Evolutionary conservation across 2,113 vertebrate genomes (phyloP).

Genomic region (Heptranchias perlo): DNA sequence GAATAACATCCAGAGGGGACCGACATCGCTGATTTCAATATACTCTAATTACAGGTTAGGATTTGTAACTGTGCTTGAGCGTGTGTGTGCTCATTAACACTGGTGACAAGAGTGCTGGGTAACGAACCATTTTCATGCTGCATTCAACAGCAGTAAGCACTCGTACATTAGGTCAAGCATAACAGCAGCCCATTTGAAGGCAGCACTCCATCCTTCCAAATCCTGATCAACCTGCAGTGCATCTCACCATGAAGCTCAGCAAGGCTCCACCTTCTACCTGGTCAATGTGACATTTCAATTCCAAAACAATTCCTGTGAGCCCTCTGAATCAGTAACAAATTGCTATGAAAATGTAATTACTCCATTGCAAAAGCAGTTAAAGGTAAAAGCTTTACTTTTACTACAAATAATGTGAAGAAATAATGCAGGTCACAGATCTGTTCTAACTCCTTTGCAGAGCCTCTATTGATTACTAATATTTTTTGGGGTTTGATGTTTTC

Average conservation of each 20-base stretch:
- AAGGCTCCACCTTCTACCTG: background rate
- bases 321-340: background rate
- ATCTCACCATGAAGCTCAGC: background rate
- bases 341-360: background rate
- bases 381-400: background rate
- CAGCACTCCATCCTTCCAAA: background rate
- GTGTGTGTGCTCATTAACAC: background rate
- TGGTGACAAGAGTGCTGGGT: background rate
- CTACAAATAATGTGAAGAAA: background rate
- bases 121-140: background rate
- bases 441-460: background rate
- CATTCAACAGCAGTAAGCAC: background rate
- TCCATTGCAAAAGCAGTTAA: background rate
- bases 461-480: background rate
- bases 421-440: background rate
- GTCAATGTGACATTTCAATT: constrained; percentile 7
- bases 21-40: background rate
- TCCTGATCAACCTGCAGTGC: background rate
- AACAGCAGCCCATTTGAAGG: background rate
- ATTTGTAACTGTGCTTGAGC: background rate
- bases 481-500: background rate
- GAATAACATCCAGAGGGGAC: constrained; percentile 1
- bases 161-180: background rate
- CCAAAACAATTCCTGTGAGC: background rate
- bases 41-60: constrained; percentile 12